Conservation (phyloP, 2,797 vertebrate genomes). For the Silurus lanzhouensis region DNA sequence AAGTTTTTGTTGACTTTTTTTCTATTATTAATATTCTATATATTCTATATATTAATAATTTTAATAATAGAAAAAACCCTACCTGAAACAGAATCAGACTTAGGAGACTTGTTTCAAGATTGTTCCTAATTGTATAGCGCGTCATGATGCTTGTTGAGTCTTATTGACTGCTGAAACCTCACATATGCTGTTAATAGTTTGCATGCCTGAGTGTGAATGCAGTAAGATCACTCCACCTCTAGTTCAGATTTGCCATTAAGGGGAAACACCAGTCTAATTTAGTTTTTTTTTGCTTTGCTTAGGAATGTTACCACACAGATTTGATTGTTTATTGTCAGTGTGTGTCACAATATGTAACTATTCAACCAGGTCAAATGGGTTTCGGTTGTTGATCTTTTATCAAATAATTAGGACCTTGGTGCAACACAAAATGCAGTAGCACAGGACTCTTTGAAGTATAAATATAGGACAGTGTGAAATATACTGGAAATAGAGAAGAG, state of each 20-base stretch:
- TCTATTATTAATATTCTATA: too few relatives aligned
- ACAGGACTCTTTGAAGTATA: too few relatives aligned
- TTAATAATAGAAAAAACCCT: not conserved
- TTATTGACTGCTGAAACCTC: not conserved
- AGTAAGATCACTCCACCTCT: not conserved
- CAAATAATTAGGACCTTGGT: too few relatives aligned
- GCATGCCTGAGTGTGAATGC: not conserved
- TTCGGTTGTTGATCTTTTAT: too few relatives aligned
- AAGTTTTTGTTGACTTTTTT: too few relatives aligned
- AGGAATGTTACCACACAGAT: not conserved
- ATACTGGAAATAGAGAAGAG: too few relatives aligned
- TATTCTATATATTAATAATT: too few relatives aligned
- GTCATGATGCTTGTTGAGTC: slow-evolving; percentile 10
- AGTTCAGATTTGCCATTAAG: not conserved
- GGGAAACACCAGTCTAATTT: not conserved
- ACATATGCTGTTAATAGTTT: not conserved
- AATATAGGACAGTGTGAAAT: too few relatives aligned
- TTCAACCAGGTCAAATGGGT: too few relatives aligned
- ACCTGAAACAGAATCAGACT: slow-evolving; percentile 29
- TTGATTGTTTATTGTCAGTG: too few relatives aligned
- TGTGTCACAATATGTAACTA: too few relatives aligned
- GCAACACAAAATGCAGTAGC: too few relatives aligned
- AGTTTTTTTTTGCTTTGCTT: not conserved
- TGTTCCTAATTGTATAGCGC: not conserved
- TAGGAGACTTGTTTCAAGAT: not conserved